These are phyloP conservation scores for Drosophila leonis DNA, from an alignment of 2,888 invertebrate species.

Conservation along the genomic window DNA sequence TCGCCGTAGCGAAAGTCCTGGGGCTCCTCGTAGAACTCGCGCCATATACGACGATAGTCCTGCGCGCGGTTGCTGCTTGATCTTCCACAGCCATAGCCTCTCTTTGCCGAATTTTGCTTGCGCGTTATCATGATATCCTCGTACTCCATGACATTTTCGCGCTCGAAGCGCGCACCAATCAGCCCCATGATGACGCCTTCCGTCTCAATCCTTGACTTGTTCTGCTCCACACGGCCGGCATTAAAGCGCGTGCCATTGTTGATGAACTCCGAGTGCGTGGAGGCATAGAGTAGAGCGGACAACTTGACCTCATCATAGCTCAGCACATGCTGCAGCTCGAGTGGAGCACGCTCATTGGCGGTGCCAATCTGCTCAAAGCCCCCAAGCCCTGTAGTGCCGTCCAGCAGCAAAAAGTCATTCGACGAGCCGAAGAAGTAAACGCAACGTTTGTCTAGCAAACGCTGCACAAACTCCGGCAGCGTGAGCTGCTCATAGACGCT, in stretches of 20 bases:
- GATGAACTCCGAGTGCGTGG: slow-evolving; percentile 87
- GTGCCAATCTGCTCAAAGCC: slow-evolving; percentile 87
- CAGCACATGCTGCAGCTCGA: slow-evolving; percentile 86
- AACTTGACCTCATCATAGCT: slow-evolving; percentile 88
- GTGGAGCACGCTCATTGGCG: slow-evolving; percentile 84
- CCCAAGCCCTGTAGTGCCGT: slow-evolving; percentile 84
- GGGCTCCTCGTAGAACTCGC: slow-evolving; percentile 73
- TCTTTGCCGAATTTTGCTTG: slow-evolving; percentile 85
- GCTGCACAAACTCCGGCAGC: slow-evolving; percentile 86
- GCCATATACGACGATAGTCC: slow-evolving; percentile 79
- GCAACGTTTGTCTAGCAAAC: slow-evolving; percentile 86
- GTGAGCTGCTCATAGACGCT: slow-evolving; percentile 84
- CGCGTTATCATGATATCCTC: slow-evolving; percentile 86
- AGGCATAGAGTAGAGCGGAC: slow-evolving; percentile 86
- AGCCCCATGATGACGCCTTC: slow-evolving; percentile 87
- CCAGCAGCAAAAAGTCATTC: slow-evolving; percentile 85
- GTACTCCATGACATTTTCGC: slow-evolving; percentile 86
- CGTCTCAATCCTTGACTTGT: slow-evolving; percentile 85
- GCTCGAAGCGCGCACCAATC: slow-evolving; percentile 86
- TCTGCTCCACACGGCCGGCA: slow-evolving; percentile 83
- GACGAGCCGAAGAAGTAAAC: slow-evolving; percentile 85
- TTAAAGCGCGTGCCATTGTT: slow-evolving; percentile 87
- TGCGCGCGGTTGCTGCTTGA: no score
- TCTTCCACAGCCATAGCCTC: slow-evolving; percentile 86
- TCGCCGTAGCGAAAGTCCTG: slow-evolving; percentile 66